A percentile compares a stretch with the other conserved stretches of the same genome.
Evolutionary conservation across 2,113 vertebrate species (phyloP).

Genomic region (Chloroceryle aenea): DNA sequence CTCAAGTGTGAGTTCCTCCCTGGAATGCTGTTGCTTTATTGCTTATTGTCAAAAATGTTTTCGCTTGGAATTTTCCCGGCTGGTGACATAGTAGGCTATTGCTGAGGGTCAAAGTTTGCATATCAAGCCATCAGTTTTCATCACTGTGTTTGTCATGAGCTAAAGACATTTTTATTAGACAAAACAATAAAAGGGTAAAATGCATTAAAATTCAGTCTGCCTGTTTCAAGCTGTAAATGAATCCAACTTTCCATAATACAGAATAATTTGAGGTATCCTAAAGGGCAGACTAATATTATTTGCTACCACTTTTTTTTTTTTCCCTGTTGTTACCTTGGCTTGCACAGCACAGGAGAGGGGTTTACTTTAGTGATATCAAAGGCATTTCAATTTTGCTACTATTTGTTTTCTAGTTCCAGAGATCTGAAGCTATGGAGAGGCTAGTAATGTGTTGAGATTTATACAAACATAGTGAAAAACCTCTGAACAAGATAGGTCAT

Average conservation of each 20-base stretch:
- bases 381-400: not conserved
- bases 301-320: not conserved
- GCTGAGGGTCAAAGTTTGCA: slow-evolving; percentile 68
- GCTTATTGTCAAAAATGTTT: slow-evolving; percentile 61
- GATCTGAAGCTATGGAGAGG: not conserved
- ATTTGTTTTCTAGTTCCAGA: not conserved
- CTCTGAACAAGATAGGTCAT: not conserved
- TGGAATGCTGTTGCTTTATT: slow-evolving; percentile 70
- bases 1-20: slow-evolving; percentile 48
- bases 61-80: slow-evolving; percentile 20
- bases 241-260: not conserved
- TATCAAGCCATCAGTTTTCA: slow-evolving; percentile 68
- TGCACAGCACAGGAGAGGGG: not conserved
- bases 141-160: slow-evolving; percentile 58
- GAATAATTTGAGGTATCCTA: not conserved
- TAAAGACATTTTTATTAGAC: not conserved
- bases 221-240: not conserved
- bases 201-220: not conserved
- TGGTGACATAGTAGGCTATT: slow-evolving; percentile 37
- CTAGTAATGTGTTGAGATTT: not conserved
- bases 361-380: not conserved
- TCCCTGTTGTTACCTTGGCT: not conserved
- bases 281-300: not conserved
- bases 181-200: not conserved
- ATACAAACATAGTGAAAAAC: not conserved